Conservation (phyloP, 2,113 vertebrate species). For the Galbula dea region DNA sequence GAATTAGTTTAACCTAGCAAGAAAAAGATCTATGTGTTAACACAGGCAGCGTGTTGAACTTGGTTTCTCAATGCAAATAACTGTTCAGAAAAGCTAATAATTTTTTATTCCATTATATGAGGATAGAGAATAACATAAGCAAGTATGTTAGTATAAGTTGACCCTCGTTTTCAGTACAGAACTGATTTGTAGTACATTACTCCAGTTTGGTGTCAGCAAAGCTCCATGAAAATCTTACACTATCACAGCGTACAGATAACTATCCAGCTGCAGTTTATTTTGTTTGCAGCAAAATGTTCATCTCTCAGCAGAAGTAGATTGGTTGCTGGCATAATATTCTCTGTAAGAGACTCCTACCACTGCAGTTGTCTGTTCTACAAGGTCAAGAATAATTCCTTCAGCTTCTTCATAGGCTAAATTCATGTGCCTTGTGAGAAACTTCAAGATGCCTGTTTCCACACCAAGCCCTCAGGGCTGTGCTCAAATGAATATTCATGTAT, state of each 20-base stretch:
- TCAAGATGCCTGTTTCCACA: neutral
- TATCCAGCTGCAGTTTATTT: rapidly evolving
- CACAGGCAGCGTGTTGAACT: neutral
- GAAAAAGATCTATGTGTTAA: neutral
- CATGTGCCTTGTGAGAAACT: neutral
- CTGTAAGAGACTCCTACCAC: neutral
- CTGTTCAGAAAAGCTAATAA: neutral
- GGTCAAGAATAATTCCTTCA: neutral
- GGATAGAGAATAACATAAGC: neutral
- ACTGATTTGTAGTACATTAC: neutral
- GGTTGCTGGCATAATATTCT: neutral
- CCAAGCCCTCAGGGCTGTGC: neutral
- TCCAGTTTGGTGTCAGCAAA: neutral
- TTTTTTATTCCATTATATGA: neutral
- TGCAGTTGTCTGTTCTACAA: neutral
- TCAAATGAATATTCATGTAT: neutral
- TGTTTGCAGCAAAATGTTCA: neutral
- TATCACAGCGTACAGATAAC: neutral
- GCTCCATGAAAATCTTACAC: neutral
- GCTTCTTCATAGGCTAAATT: neutral
- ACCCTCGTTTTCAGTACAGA: neutral
- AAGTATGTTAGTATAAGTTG: neutral
- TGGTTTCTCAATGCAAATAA: neutral
- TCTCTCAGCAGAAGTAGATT: neutral
- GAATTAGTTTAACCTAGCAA: neutral